Percentiles rank a stretch among this genome's conserved stretches.
Conservation (phyloP, 2,797 vertebrate genomes). For the Ctenopoma multispine region DNA sequence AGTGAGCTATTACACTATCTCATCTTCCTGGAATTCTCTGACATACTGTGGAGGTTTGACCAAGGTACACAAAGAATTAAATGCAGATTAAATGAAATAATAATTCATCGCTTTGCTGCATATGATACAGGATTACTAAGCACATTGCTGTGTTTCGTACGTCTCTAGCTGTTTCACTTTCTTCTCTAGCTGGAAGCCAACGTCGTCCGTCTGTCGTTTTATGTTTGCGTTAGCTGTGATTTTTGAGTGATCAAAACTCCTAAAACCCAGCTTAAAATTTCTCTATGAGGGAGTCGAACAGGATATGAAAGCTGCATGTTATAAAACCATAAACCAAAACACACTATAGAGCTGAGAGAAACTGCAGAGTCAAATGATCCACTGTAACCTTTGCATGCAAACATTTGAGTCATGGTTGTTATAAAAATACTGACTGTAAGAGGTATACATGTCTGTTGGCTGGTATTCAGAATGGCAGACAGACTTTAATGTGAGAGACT, state of each 20-base stretch:
- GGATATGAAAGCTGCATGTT: neutral
- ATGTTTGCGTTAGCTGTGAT: too few species aligned
- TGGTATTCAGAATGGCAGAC: neutral
- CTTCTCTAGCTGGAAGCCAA: too few species aligned
- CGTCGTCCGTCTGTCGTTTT: too few species aligned
- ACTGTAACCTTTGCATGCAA: neutral
- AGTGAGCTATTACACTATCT: neutral
- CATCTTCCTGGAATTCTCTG: conserved; percentile 2
- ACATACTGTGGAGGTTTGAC: too few species aligned
- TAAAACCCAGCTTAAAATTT: too few species aligned
- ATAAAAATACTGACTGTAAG: neutral
- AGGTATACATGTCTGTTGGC: neutral
- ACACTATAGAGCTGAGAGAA: neutral
- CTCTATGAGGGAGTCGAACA: neutral
- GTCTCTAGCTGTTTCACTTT: too few species aligned
- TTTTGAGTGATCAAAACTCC: too few species aligned
- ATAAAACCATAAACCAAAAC: too few species aligned
- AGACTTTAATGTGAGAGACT: neutral
- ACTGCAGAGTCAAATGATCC: neutral
- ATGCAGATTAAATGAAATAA: neutral
- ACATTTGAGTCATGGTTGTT: too few species aligned
- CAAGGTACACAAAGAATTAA: neutral
- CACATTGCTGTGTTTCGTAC: neutral
- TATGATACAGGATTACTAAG: neutral
- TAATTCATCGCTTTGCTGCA: neutral